Evolutionary conservation across 2,113 vertebrate genomes (phyloP), one percentile per base, ranked within the genome.

Genomic region (Strix uralensis): DNA sequence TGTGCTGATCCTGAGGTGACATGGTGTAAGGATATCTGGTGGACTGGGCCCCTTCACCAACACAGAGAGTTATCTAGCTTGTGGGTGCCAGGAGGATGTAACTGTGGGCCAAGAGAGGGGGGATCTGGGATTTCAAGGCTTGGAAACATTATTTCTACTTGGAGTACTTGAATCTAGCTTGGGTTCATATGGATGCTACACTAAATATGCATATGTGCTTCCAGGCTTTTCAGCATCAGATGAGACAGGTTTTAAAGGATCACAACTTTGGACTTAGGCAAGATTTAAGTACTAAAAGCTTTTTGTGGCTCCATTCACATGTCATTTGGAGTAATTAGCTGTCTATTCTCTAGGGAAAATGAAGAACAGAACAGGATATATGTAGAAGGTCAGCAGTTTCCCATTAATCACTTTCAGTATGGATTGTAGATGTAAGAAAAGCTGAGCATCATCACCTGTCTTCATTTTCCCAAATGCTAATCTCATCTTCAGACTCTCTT

Each of bases 241-340:
- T 38, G 13, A 88, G 23, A 58, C 1, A 1, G 11, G 17, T 57
- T 67, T 86, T 86, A 67, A 82, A 86, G 18, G 20, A 67, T 71
- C 2, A 4, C 20, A 62, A 13, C 23, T 88, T 91, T 1, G 13
- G 61, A 30, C 7, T 36, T 49, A 58, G 25, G n/a, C 52, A 88
- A 83, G 71, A 72, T 59, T 91, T 58, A 70, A 79, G 57, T 63
- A 88, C 21, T 77, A 55, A 93, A 91, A 89, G 23, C 22, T 78
- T 81, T 78, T 57, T 8, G 2, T 93, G 59, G 8, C 36, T 87
- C 36, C 65, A 47, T 81, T 94, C 29, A 51, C 54, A 72, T 83
- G 36, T 77, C 3, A n/a, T 80, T 59, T 80, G 13, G 38, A 58
- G 23, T 69, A 88, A 83, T 80, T 83, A 77, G 44, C 29, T 86